phyloP scores from a whole-genome alignment of 2,113 vertebrate species.

The Malurus cyaneus region DNA sequence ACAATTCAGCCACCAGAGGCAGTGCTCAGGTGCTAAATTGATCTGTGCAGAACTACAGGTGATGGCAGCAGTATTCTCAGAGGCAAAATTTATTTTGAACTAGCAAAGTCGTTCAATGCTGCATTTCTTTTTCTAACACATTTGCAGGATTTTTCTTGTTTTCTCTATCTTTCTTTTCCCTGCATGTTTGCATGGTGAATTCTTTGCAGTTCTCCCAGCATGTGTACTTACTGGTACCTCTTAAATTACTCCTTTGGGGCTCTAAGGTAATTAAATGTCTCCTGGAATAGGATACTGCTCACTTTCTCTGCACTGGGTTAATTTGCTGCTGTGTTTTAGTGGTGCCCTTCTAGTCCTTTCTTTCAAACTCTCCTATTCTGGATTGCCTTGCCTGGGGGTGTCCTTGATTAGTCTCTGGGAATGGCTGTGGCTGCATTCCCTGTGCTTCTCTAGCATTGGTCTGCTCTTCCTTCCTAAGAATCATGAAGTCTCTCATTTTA shows the following conservation, averaged over 20 bases:
- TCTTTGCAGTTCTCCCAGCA: neutral
- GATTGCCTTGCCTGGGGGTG: neutral
- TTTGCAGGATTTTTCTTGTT: neutral
- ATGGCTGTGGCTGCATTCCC: neutral
- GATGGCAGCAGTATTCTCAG: neutral
- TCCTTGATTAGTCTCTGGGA: neutral
- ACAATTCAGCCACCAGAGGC: neutral
- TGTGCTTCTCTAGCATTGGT: neutral
- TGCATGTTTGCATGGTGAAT: neutral
- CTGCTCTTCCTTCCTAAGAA: neutral
- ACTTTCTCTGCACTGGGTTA: neutral
- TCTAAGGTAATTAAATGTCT: neutral
- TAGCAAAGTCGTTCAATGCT: neutral
- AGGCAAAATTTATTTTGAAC: neutral
- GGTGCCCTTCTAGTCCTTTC: neutral
- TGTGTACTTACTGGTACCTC: neutral
- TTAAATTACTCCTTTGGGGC: neutral
- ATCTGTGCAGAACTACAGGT: neutral
- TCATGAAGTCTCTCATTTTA: neutral
- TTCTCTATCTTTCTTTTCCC: neutral
- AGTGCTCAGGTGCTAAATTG: neutral
- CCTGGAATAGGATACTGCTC: neutral
- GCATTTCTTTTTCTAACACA: neutral
- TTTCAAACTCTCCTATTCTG: neutral
- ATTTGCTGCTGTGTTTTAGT: neutral